These are phyloP conservation scores for Manduca sexta DNA, from an alignment of 1,140 invertebrate species.

Conservation along the genomic window DNA sequence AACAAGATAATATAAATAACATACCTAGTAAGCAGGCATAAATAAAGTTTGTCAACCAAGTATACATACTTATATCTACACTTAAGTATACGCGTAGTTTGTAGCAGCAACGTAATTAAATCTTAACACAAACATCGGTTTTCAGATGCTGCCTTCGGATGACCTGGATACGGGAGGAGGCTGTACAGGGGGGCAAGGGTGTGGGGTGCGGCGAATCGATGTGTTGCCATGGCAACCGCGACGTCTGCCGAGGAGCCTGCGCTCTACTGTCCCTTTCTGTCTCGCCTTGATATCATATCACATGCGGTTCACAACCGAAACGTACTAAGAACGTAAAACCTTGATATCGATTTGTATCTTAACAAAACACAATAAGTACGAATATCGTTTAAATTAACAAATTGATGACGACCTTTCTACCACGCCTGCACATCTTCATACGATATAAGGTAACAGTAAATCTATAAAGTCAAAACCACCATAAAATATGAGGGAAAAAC, in stretches of 20 bases:
- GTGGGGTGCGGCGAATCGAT: conserved; percentile 62
- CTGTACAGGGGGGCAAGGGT: conserved; percentile 32
- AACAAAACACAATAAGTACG: neutral
- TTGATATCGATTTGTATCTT: conserved; percentile 9
- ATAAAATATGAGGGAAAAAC: conserved; percentile 18
- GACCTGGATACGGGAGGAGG: conserved; percentile 65
- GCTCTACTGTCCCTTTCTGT: conserved; percentile 66
- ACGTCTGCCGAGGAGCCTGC: conserved; percentile 72
- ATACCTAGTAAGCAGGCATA: no score
- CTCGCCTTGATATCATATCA: conserved; percentile 66
- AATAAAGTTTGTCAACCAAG: no score
- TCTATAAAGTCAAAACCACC: conserved; percentile 56
- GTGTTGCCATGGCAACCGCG: conserved; percentile 66
- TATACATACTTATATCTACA: no score
- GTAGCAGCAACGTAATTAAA: conserved; percentile 20
- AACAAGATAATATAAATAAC: no score
- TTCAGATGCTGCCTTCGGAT: conserved; percentile 41
- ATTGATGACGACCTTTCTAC: conserved; percentile 11
- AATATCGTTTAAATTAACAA: conserved; percentile 2
- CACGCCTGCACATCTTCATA: conserved; percentile 27
- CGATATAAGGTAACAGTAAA: conserved; percentile 63
- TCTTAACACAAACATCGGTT: conserved; percentile 21
- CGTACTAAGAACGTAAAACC: neutral
- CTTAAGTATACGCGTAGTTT: no score
- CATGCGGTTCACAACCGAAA: conserved; percentile 17